Base-by-base conservation (phyloP, 2,797 vertebrate species). In the Acrossocheilus wenchowensis region DNA sequence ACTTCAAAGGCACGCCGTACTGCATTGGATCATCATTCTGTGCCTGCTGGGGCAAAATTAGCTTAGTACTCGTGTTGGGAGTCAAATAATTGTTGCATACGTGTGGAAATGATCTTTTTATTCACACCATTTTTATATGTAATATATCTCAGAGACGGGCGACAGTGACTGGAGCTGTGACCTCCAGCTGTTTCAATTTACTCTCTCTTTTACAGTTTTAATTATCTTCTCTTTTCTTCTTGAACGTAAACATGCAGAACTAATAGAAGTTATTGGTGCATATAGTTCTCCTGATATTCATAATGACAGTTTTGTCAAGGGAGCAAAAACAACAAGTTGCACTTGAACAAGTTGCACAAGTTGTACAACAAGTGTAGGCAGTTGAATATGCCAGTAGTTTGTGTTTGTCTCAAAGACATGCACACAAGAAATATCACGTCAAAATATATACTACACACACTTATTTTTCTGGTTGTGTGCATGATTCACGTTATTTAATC, bases 171-270 rank as follows among this genome's bases (percentile, higher is more conserved):
- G 4, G 69, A 74, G 71, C 10, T 14, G 19, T 5, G 23, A 90
- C 74, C 85, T 68, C 88, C 86, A 78, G 88, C 85, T 85, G 88
- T 69, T 88, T 83, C 74, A 83, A 83, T 88, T 85, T 81, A 57
- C 64, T 85, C 69, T 39, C 69, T 52, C 54, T 82, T 64, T 82
- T 83, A 75, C 72, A 36, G 52, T 83, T 71, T 86, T 82, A 74
- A 88, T 88, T 86, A 88, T 86, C 60, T 45, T 81, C 50, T 86
- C 64, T 86, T 74, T 73, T 52, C 69, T 78, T 64, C 62, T 66
- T 78, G 78, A 66, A 62, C 72, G 48, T 64, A 71, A 78, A 81
- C 87, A 86, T 60, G 71, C 78, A 81, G 83, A 77, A 81, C 66
- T 85, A 66, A 88, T 87, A 30, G 81, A 87, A 80, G 41, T 52